Conservation (phyloP, 1,140 invertebrate genomes). For the Nymphalis io region DNA sequence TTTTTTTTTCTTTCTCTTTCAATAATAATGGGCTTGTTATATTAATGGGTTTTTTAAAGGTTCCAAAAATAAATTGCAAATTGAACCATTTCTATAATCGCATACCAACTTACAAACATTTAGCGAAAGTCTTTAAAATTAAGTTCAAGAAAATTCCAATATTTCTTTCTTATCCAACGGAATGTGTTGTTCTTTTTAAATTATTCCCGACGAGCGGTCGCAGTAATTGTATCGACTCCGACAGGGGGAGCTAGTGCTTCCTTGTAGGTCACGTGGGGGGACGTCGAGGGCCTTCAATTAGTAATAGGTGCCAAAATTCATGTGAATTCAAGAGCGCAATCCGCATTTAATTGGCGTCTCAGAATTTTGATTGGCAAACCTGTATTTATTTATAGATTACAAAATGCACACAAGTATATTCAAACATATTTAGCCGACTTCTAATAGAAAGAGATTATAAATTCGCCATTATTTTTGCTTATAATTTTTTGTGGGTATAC, state of each 20-base stretch:
- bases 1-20: too few relatives aligned
- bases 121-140: not conserved
- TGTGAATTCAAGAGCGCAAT: slow-evolving; percentile 26
- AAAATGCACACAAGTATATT: too few relatives aligned
- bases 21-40: too few relatives aligned
- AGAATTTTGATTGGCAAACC: slow-evolving; percentile 11
- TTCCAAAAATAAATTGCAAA: not conserved
- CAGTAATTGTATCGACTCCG: slow-evolving; percentile 23
- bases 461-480: too few relatives aligned
- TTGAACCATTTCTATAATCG: not conserved
- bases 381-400: not conserved
- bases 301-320: slow-evolving; percentile 34
- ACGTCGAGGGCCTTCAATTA: slow-evolving; percentile 33
- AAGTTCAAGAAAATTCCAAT: not conserved
- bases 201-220: slow-evolving; percentile 1
- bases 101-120: not conserved
- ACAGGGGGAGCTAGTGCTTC: slow-evolving; percentile 5
- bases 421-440: too few relatives aligned
- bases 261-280: slow-evolving; percentile 21
- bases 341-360: slow-evolving; percentile 31
- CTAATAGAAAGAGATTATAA: too few relatives aligned
- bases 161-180: not conserved
- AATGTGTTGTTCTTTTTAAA: slow-evolving; percentile 13
- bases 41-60: too few relatives aligned
- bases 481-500: too few relatives aligned